phyloP scores from a whole-genome alignment of 2,797 vertebrate species.

The Anisognathus igniventris region DNA sequence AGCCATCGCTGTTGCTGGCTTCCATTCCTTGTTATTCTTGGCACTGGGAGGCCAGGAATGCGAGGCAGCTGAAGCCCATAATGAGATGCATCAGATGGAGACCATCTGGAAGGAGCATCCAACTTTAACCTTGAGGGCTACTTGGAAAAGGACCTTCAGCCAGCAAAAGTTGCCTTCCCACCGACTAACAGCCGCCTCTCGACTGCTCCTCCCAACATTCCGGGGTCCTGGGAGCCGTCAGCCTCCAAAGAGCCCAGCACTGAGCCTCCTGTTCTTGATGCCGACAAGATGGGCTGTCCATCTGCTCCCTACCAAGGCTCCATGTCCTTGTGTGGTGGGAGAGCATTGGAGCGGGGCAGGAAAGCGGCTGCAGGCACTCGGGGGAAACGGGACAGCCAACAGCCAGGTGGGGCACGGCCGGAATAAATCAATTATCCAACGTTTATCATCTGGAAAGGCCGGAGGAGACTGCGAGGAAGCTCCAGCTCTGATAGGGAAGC shows the following conservation, averaged over 20 bases:
- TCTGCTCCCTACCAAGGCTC: conserved; percentile 52
- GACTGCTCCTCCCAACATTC: neutral
- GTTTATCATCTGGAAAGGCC: conserved; percentile 3
- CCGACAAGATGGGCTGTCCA: conserved; percentile 11
- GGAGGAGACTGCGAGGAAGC: neutral
- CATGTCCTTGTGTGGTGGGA: neutral
- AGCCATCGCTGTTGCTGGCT: conserved; percentile 55
- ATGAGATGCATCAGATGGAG: conserved; percentile 74
- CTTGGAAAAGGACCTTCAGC: conserved; percentile 68
- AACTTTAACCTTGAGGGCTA: conserved; percentile 75
- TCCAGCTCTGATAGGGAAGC: neutral
- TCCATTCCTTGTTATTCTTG: conserved; percentile 71
- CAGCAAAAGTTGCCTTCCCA: conserved; percentile 13
- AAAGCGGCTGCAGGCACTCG: neutral
- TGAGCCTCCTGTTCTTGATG: neutral
- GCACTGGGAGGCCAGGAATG: conserved; percentile 58
- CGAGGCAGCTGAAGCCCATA: conserved; percentile 59
- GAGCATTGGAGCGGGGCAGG: neutral
- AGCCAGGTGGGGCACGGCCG: neutral
- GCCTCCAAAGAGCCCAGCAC: conserved; percentile 29
- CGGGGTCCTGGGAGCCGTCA: conserved; percentile 11
- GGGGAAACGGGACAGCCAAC: neutral
- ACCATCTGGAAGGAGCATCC: conserved; percentile 75
- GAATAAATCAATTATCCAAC: conserved; percentile 57
- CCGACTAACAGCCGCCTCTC: conserved; percentile 17